Evolutionary conservation across 2,113 vertebrate genomes (phyloP).

Genomic region (Bagarius yarrelli): DNA sequence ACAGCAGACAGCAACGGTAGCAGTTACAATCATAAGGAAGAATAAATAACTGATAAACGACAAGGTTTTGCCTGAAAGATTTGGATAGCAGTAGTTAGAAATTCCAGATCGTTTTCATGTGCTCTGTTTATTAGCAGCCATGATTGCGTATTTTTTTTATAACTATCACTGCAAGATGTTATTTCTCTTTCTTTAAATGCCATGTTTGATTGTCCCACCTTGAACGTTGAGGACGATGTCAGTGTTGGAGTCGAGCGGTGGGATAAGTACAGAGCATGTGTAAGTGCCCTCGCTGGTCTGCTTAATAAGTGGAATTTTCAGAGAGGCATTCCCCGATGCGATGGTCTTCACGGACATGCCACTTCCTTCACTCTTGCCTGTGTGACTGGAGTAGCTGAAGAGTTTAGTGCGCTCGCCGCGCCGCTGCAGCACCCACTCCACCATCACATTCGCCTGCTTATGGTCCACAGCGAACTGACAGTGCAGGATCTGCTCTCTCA

Average conservation of each 20-base stretch:
- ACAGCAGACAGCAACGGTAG: neutral
- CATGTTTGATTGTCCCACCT: slow-evolving; percentile 59
- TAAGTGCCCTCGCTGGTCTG: slow-evolving; percentile 64
- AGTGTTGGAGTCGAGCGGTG: slow-evolving; percentile 59
- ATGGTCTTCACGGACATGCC: slow-evolving; percentile 58
- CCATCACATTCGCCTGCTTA: slow-evolving; percentile 41
- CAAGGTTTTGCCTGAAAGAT: neutral
- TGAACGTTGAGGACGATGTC: slow-evolving; percentile 61
- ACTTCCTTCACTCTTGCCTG: slow-evolving; percentile 37
- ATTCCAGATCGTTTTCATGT: neutral
- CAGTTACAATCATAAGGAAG: neutral
- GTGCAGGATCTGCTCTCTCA: slow-evolving; percentile 59
- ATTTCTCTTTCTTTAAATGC: neutral
- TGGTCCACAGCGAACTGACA: slow-evolving; percentile 72
- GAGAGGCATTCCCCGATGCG: slow-evolving; percentile 63
- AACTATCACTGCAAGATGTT: neutral
- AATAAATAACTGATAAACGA: neutral
- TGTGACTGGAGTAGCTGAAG: slow-evolving; percentile 56
- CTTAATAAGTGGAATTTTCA: slow-evolving; percentile 52
- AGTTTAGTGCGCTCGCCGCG: slow-evolving; percentile 57
- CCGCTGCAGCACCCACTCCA: slow-evolving; percentile 61
- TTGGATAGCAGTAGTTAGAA: neutral
- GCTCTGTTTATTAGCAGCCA: neutral
- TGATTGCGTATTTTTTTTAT: neutral
- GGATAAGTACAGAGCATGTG: slow-evolving; percentile 61